A percentile compares a stretch with the other conserved stretches of the same genome.
Conservation (phyloP, 2,888 invertebrate genomes). For the Acanthoscelides obtectus region DNA sequence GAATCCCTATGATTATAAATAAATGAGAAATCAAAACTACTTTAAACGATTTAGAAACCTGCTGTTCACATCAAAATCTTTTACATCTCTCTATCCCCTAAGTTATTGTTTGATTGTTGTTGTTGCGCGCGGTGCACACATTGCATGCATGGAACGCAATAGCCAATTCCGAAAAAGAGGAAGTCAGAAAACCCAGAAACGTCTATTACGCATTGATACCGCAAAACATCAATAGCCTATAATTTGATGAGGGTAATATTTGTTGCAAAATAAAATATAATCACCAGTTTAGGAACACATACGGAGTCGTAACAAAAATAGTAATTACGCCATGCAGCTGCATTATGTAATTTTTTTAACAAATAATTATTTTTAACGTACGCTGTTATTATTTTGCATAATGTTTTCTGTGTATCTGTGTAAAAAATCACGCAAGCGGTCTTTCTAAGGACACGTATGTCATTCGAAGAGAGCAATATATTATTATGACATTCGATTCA, state of each 20-base stretch:
- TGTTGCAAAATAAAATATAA: constrained; percentile 7
- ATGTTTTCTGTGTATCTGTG: constrained; percentile 4
- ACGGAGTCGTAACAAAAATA: constrained; percentile 2
- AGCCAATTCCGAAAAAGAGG: not conserved
- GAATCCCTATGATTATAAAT: no score
- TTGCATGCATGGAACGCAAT: not conserved
- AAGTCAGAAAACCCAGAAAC: not conserved
- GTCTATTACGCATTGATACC: not conserved
- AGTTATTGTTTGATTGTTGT: no score
- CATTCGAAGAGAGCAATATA: not conserved
- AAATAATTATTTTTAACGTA: constrained; percentile 10
- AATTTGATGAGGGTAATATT: constrained; percentile 3
- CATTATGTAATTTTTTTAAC: constrained; percentile 10
- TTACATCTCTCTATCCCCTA: no score
- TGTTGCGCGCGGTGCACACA: no score
- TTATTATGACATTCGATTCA: not conserved
- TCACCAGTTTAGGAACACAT: not conserved
- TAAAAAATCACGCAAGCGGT: constrained; percentile 8
- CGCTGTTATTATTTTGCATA: constrained; percentile 9
- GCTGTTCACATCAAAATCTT: no score
- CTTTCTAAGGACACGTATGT: not conserved
- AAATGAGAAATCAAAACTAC: no score
- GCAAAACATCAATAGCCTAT: not conserved
- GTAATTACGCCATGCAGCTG: constrained; percentile 4
- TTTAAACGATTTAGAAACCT: no score